Evolutionary conservation across 1,140 invertebrate species (phyloP).

Genomic region (Stegodyphus mimosarum): DNA sequence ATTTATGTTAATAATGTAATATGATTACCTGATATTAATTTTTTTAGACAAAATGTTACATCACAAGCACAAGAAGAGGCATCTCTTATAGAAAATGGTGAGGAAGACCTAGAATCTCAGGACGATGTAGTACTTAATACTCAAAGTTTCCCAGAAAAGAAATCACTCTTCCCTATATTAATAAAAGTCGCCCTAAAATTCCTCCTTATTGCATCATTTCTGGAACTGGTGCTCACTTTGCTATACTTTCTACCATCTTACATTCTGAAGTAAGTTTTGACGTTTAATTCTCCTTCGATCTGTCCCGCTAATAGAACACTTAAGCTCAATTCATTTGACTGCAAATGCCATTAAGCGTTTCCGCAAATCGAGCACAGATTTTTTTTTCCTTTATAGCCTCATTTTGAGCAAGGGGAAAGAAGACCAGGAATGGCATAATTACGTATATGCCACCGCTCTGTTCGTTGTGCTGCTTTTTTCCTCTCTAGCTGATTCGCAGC

Average conservation of each 20-base stretch:
- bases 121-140: not conserved
- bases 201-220: constrained; percentile 25
- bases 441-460: constrained; percentile 19
- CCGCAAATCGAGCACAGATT: too few relatives aligned
- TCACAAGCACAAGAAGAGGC: not conserved
- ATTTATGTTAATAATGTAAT: too few relatives aligned
- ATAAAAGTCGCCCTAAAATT: constrained; percentile 20
- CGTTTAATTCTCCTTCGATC: not conserved
- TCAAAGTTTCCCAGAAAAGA: constrained; percentile 1
- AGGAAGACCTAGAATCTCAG: constrained; percentile 9
- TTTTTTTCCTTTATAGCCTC: not conserved
- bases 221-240: constrained; percentile 17
- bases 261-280: constrained; percentile 26
- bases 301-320: too few relatives aligned
- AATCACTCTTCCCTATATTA: constrained; percentile 25
- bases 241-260: constrained; percentile 34
- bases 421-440: constrained; percentile 48
- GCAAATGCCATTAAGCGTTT: too few relatives aligned
- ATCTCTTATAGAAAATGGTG: constrained; percentile 13
- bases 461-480: constrained; percentile 36
- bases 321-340: too few relatives aligned
- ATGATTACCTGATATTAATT: too few relatives aligned
- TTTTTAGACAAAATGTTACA: not conserved
- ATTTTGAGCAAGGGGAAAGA: constrained; percentile 1
- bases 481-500: constrained; percentile 35